Conservation (phyloP, 37 sponge, comb jelly and placozoan genomes). For the Petrosia ficiformis region DNA sequence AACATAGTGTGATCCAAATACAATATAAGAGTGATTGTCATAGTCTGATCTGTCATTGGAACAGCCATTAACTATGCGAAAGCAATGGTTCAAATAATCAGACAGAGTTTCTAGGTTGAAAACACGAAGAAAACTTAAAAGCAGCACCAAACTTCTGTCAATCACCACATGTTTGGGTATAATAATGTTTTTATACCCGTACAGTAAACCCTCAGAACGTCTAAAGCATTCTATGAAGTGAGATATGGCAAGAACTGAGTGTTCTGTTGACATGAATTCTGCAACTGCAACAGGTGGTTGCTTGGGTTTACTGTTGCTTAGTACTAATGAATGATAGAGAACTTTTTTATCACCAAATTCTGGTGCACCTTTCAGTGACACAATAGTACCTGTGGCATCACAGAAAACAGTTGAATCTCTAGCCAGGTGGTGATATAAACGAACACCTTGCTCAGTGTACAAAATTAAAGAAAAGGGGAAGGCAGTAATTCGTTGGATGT, state of each 20-base stretch:
- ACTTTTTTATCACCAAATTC: not conserved
- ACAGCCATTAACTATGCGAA: constrained; percentile 7
- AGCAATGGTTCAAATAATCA: not conserved
- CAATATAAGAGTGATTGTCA: not conserved
- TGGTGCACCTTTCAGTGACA: constrained; percentile 4
- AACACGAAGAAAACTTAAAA: not conserved
- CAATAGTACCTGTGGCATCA: constrained; percentile 26
- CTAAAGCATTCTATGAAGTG: too few species aligned
- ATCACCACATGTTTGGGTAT: too few species aligned
- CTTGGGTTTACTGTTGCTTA: not conserved
- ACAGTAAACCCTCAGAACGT: not conserved
- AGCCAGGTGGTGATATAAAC: constrained; percentile 14
- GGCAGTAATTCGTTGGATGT: constrained; percentile 5
- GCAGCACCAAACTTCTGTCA: too few species aligned
- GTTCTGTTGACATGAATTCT: constrained; percentile 1
- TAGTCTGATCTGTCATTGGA: not conserved
- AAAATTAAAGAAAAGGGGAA: constrained; percentile 4
- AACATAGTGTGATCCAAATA: not conserved
- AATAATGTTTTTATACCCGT: not conserved
- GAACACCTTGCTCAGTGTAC: constrained; percentile 8
- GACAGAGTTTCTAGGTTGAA: not conserved
- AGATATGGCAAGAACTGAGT: too few species aligned
- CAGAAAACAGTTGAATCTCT: constrained; percentile 5
- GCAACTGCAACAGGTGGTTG: constrained; percentile 16
- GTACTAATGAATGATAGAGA: constrained; percentile 1